Percentiles rank a stretch among this genome's conserved stretches.
Evolutionary conservation across 1,140 invertebrate genomes (phyloP).

Genomic region (Drosophila simulans): DNA sequence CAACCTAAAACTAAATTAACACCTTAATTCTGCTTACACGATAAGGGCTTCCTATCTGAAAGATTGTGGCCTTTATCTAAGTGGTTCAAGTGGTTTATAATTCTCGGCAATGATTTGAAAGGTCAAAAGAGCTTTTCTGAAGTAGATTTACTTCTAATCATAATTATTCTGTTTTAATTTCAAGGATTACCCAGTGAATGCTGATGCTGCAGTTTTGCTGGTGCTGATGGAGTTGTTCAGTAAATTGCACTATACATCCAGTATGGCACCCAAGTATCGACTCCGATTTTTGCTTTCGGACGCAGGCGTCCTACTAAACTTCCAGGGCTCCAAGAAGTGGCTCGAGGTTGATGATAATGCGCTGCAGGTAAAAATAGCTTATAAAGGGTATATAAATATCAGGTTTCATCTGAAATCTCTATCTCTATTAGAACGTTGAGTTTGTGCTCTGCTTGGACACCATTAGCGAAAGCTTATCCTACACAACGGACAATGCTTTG

Average conservation of each 20-base stretch:
- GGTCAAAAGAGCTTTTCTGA: neutral
- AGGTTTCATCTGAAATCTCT: neutral
- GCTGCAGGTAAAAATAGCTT: conserved; percentile 87
- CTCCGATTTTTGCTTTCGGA: conserved; percentile 96
- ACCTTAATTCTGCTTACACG: neutral
- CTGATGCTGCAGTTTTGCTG: conserved; percentile 94
- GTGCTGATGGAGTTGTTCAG: conserved; percentile 96
- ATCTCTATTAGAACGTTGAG: conserved; percentile 89
- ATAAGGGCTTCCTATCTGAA: neutral
- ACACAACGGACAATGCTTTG: conserved; percentile 86
- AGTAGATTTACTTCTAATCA: neutral
- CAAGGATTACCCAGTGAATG: conserved; percentile 75
- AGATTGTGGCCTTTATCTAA: neutral
- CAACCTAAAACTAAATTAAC: too few relatives aligned
- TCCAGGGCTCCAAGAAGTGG: conserved; percentile 98
- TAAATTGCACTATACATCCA: conserved; percentile 92
- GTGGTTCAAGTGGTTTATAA: neutral
- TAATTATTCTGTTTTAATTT: conserved; percentile 10
- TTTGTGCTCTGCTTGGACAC: conserved; percentile 97
- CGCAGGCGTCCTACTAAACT: conserved; percentile 96
- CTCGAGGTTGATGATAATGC: conserved; percentile 88
- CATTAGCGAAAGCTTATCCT: conserved; percentile 86
- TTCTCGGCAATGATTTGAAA: too few relatives aligned
- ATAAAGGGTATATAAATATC: conserved; percentile 13
- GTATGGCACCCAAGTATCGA: conserved; percentile 93